phyloP scores from a whole-genome alignment of 37 sponge, comb jelly and placozoan genomes.

The Mnemiopsis leidyi region DNA sequence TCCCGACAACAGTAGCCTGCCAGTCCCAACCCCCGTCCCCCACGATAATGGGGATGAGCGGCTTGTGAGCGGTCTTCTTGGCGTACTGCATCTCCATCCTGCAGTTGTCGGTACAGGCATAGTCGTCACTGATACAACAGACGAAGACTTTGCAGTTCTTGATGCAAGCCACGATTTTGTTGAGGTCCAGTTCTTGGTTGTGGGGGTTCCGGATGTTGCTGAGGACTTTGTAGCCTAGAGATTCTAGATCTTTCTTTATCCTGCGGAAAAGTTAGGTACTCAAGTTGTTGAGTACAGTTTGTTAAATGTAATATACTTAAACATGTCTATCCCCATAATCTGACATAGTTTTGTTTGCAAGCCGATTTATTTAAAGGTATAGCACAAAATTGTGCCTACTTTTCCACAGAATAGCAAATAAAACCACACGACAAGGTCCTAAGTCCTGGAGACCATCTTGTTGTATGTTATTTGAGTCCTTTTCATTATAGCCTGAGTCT shows the following conservation, averaged over 20 bases:
- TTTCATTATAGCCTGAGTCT: too few species aligned
- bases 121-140: constrained; percentile 32
- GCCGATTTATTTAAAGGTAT: too few species aligned
- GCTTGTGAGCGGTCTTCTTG: constrained; percentile 48
- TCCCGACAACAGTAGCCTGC: constrained; percentile 47
- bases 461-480: too few species aligned
- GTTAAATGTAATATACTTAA: too few species aligned
- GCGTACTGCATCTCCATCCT: constrained; percentile 65
- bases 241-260: constrained; percentile 38
- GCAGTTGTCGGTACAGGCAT: constrained; percentile 11
- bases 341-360: too few species aligned
- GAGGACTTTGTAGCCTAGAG: constrained; percentile 48
- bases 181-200: constrained; percentile 43
- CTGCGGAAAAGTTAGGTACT: neutral
- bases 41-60: constrained; percentile 33
- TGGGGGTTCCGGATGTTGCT: constrained; percentile 55
- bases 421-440: too few species aligned
- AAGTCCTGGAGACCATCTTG: too few species aligned
- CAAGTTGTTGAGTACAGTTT: too few species aligned
- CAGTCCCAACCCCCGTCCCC: constrained; percentile 32
- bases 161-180: constrained; percentile 51
- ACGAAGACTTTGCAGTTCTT: constrained; percentile 52
- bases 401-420: too few species aligned
- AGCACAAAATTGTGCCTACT: too few species aligned
- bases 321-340: too few species aligned